A percentile compares a stretch with the other conserved stretches of the same genome.
Conservation (phyloP, 2,113 vertebrate genomes). For the Microtus richardsoni region DNA sequence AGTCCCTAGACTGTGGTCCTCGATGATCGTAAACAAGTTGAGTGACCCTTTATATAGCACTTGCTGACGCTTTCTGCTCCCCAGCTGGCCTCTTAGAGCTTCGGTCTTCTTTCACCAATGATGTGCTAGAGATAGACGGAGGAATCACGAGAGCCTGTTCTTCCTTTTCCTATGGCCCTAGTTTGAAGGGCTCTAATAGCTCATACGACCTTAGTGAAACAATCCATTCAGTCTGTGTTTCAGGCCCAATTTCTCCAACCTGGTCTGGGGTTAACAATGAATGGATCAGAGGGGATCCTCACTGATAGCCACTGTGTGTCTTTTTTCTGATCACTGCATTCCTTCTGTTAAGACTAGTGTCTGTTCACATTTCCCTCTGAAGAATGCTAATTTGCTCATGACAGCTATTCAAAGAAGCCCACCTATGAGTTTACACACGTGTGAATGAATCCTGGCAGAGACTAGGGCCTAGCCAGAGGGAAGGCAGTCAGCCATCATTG, state of each 20-base stretch:
- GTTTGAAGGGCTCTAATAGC: background rate
- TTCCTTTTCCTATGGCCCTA: rapidly evolving
- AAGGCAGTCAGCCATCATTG: background rate
- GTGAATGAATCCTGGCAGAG: background rate
- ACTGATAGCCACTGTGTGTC: background rate
- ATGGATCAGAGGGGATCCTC: background rate
- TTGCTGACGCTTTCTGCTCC: background rate
- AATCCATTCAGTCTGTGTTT: background rate
- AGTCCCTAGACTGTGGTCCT: background rate
- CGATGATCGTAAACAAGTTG: background rate
- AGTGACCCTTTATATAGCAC: background rate
- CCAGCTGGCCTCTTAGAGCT: background rate
- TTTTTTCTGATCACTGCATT: background rate
- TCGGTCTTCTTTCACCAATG: background rate
- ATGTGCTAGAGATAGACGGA: background rate
- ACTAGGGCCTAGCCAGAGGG: too few relatives aligned
- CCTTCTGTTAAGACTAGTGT: background rate
- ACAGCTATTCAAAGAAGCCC: background rate
- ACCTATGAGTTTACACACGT: background rate
- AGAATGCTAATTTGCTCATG: background rate
- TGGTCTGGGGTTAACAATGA: background rate
- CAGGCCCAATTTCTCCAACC: background rate
- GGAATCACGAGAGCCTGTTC: background rate
- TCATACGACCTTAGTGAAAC: background rate
- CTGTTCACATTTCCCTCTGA: background rate